Percentiles rank a stretch among this genome's conserved stretches.
Conservation (phyloP, 2,797 vertebrate genomes). For the Oreochromis grahami region DNA sequence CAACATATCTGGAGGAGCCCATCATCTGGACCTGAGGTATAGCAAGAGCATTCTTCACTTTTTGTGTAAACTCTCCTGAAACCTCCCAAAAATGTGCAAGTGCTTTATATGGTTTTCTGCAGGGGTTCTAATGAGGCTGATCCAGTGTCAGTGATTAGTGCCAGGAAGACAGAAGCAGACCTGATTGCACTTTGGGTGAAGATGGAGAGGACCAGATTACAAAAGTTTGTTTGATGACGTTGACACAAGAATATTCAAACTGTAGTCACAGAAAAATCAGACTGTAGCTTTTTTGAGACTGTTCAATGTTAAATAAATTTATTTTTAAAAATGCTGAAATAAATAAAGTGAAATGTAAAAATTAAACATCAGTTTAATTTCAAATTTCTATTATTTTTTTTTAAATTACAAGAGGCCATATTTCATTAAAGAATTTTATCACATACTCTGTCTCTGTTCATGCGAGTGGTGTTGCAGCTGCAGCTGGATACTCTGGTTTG, state of each 20-base stretch:
- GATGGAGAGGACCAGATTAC: conserved; percentile 35
- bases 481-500: too few species aligned
- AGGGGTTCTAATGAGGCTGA: conserved; percentile 81
- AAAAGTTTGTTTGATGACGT: background rate
- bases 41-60: accelerated
- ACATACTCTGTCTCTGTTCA: too few species aligned
- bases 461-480: too few species aligned
- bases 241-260: background rate
- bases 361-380: background rate
- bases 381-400: too few species aligned
- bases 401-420: too few species aligned
- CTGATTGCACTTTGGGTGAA: conserved; percentile 84
- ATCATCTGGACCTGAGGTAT: conserved; percentile 92
- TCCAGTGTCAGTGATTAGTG: conserved; percentile 75
- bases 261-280: background rate
- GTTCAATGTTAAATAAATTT: background rate
- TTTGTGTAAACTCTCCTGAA: background rate
- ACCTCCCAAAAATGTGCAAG: background rate
- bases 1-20: conserved; percentile 85
- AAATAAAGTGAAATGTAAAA: background rate
- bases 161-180: conserved; percentile 75
- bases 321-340: background rate
- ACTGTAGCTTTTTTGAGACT: background rate
- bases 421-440: too few species aligned
- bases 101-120: background rate